Evolutionary conservation across 64 coral and sea anemone genomes (phyloP), one percentile per base, ranked within the genome.

Genomic region (Stichodactyla mertensii): DNA sequence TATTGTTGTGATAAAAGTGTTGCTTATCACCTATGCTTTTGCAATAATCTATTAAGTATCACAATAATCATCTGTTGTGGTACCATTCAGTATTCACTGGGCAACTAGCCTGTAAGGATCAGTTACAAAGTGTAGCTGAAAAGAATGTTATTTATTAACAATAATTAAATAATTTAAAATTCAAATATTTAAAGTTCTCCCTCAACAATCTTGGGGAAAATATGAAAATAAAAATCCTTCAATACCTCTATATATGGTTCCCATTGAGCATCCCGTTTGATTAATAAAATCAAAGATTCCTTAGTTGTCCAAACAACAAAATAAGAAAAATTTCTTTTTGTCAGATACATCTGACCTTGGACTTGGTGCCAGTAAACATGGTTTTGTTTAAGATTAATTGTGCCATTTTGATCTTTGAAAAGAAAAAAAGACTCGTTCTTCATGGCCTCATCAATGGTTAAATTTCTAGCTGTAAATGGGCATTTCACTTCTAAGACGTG

Each of bases 181-280:
- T 57, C 55, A 58, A 79, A 79, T 16, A 79, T 79, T 79, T 79
- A 79, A 27, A 79, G 77, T 79, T 79, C 77, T 52, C 77, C 77
- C 52, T 79, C 77, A 27, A 79, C 77, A 79, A 79, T 79, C 77
- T 79, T 79, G 26, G 77, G 77, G 23, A 79, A 79, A 79, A 79
- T 27, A 36, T 79, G 77, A 27, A 27, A 79, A 79, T 79, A 79
- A 79, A 79, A 79, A 31, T 23, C 20, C 26, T 52, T 22, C 23
- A 79, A 16, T 79, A 36, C 16, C 26, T 79, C 77, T 36, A 79
- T 27, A 79, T 79, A 12, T 13, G 13, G 26, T 79, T 13, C 77
- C 77, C 77, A 79, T 36, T 79, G 6, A 36, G 77, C 7, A 16
- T 79, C 77, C 77, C 52, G 26, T 12, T 13, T 13, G 52, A 79